These are phyloP conservation scores for Microcebus lehilahytsara DNA, from an alignment of 2,113 vertebrate species.

Conservation along the genomic window DNA sequence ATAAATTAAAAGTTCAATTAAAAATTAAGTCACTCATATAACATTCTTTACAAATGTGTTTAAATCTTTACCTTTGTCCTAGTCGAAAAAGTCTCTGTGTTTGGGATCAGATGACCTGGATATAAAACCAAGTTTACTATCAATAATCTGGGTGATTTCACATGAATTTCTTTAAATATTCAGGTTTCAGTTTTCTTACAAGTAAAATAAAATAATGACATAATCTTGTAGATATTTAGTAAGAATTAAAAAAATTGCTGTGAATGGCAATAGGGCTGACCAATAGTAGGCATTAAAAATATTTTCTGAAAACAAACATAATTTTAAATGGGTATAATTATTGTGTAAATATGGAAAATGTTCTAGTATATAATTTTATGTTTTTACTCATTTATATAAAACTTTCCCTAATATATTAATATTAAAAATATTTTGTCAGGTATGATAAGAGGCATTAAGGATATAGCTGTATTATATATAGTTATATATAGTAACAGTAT, in stretches of 20 bases:
- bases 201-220: not conserved
- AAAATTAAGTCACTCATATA: not conserved
- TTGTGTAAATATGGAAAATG: not conserved
- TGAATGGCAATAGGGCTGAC: not conserved
- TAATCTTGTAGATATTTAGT: not conserved
- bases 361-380: not conserved
- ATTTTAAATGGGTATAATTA: not conserved
- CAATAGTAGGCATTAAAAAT: not conserved
- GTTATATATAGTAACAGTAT: not conserved
- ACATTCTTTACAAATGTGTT: not conserved
- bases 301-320: not conserved
- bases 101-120: not conserved
- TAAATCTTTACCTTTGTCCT: not conserved
- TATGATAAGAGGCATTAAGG: not conserved
- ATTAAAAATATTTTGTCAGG: not conserved
- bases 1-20: not conserved
- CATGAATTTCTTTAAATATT: not conserved
- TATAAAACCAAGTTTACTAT: not conserved
- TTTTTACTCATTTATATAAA: not conserved
- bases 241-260: not conserved
- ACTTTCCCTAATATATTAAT: not conserved
- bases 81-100: not conserved
- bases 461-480: not conserved
- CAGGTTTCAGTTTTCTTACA: not conserved
- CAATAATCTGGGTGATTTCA: not conserved